Evolutionary conservation across 1,140 invertebrate genomes (phyloP), one percentile per base, ranked within the genome.

Genomic region (Ceratina calcarata): DNA sequence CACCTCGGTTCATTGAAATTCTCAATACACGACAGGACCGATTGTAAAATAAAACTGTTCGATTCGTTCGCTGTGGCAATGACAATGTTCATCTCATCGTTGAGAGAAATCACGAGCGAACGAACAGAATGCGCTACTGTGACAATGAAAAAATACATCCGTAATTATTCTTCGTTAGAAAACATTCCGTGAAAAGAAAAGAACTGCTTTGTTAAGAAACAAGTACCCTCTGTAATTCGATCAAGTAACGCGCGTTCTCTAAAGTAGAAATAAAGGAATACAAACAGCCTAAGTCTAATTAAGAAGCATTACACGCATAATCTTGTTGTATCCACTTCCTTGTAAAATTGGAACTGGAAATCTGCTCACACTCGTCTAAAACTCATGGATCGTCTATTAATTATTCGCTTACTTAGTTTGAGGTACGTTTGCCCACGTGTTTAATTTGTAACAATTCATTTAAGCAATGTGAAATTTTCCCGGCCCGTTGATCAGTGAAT

Each of bases 181-280:
- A 71, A 78, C 75, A 78, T 71, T 78, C 75, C 75, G 16, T 64
- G 24, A 53, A 8, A 78, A 72, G 51, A 62, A 55, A 20, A 62
- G 62, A 62, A 53, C 24, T 62, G 10, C 32, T n/a, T 51, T 6
- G 10, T 32, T 78, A 77, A 15, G 22, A 77, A 77, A 77, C 22
- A 37, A 51, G 4, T 77, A 78, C 67, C 67, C 55, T 62, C 58
- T 77, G n/a, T 45, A 24, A 55, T 55, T 62, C 20, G 13, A 24
- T 61, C 1, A 20, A 65, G 15, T 32, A 58, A 58, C 3, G 16
- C 18, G 13, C 15, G 27, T 49, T 73, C 22, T 62, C 13, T 32
- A 49, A 57, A 20, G 20, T 68, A 75, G 12, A 66, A 72, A 8
- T 2, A 15, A 22, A 22, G 16, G 4, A 70, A 77, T 3, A 18